Conservation (phyloP, 2,113 vertebrate species). For the Trogon surrucura region DNA sequence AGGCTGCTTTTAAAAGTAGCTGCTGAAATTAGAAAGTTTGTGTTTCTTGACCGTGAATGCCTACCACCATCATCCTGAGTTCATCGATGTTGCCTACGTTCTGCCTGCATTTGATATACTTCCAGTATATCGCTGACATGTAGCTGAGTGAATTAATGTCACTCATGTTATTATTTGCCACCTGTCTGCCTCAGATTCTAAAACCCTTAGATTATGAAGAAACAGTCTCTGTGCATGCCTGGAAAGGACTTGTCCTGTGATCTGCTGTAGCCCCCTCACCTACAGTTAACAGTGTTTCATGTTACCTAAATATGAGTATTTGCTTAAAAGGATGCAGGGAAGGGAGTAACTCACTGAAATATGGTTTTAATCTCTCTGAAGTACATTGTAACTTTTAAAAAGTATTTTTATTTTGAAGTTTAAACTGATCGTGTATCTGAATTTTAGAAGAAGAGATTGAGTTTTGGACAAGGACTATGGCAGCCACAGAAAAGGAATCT, state of each 20-base stretch:
- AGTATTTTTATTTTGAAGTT: neutral
- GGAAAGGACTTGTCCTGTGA: neutral
- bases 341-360: neutral
- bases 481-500: neutral
- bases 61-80: neutral
- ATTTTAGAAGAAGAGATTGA: neutral
- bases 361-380: neutral
- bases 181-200: neutral
- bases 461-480: constrained; percentile 15
- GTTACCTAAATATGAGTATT: neutral
- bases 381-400: neutral
- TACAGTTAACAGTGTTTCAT: neutral
- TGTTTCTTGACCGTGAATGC: neutral
- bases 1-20: neutral
- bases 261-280: neutral
- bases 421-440: neutral
- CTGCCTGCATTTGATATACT: neutral
- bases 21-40: neutral
- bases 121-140: neutral
- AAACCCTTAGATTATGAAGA: neutral
- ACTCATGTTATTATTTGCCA: neutral
- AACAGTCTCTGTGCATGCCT: neutral
- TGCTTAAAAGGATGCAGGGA: neutral
- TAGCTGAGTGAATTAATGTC: neutral
- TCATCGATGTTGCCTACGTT: neutral